Conservation (phyloP, 2,888 invertebrate species). For the Cepaea hortensis region DNA sequence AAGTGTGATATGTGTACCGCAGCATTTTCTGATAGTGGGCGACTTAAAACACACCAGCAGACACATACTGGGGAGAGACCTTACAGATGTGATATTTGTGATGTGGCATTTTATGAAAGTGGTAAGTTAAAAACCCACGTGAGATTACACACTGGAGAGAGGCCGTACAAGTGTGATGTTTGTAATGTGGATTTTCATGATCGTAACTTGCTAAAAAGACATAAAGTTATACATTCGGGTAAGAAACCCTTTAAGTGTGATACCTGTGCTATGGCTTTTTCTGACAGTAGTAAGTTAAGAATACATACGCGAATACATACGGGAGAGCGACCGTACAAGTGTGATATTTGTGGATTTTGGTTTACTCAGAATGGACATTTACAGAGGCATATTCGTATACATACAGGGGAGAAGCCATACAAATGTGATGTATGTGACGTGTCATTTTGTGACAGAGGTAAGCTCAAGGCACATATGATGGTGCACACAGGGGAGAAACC, state of each 20-base stretch:
- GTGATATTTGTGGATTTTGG: neutral
- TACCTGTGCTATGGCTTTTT: neutral
- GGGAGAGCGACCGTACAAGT: neutral
- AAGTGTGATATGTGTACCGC: too few relatives aligned
- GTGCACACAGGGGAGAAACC: neutral
- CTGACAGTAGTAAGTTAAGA: neutral
- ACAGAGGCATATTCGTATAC: neutral
- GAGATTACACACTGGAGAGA: constrained; percentile 5
- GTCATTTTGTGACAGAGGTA: neutral
- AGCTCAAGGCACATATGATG: too few relatives aligned
- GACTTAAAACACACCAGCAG: neutral
- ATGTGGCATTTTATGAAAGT: neutral
- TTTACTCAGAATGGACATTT: neutral
- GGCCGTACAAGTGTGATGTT: neutral
- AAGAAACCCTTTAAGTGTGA: neutral
- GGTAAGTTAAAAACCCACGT: neutral
- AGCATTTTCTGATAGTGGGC: too few relatives aligned
- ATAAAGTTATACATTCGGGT: neutral
- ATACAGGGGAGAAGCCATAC: neutral
- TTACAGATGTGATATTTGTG: neutral
- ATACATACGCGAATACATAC: neutral
- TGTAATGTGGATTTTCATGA: neutral
- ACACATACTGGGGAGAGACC: neutral
- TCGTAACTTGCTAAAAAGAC: neutral
- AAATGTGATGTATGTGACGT: neutral